Base-by-base conservation (phyloP, 2,113 vertebrate species). In the Spea bombifrons region DNA sequence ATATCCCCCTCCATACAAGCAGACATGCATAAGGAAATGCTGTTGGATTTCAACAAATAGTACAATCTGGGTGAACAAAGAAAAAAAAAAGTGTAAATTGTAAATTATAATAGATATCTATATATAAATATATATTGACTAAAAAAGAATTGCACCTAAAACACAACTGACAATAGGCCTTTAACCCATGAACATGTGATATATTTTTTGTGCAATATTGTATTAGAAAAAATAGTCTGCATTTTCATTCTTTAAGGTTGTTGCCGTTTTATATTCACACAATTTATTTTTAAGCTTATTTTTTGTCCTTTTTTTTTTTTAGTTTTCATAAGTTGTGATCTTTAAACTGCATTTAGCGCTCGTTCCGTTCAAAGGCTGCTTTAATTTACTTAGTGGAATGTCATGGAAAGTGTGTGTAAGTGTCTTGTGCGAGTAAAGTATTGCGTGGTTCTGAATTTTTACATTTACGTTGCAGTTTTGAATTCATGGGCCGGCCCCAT, bases 401-500 rank as follows among this genome's bases (percentile, higher is more conserved):
- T 88, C 86, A 82, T 91, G 88, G 88, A 76, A 87, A 83, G 90
- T 89, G 91, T 94, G 94, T 89, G 90, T 86, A 88, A 88, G 89
- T 87, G 93, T 93, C 89, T 92, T 85, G 88, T 81, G 84, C 90
- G 89, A 89, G 86, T 84, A 88, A 84, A 90, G 88, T 86, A 82
- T 86, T 89, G 90, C 88, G 88, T 86, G 92, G 89, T 88, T 87
- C 90, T 92, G 90, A 89, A 89, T 90, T 78, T 82, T 88, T 84
- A 86, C 90, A 64, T 89, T 89, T 86, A 84, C 87, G 88, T 53
- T 53, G 50, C 3, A 86, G 79, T 3, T 84, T 88, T 90, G 84
- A 90, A 83, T 92, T 87, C 92, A 90, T 91, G 86, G 96, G 97
- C 97, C 84, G 97, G 97, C 89, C 94, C 96, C 91, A 93, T 91